These are phyloP conservation scores for Diadumene lineata DNA, from an alignment of 92 coral and sea anemone species.

Conservation along the genomic window DNA sequence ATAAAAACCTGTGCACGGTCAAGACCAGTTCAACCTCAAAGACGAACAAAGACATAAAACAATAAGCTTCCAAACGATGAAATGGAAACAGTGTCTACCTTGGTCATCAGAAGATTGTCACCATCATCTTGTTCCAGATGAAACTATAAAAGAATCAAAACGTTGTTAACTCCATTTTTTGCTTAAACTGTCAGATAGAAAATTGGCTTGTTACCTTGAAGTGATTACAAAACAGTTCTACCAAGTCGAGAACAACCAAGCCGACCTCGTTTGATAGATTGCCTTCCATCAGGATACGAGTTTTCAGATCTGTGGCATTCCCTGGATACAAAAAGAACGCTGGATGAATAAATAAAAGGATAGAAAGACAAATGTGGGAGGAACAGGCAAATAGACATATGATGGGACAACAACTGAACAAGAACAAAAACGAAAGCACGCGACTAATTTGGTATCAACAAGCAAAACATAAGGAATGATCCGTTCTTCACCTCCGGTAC, in stretches of 20 bases:
- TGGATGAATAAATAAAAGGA: background rate
- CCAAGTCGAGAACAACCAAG: conserved; percentile 78
- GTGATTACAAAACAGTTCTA: conserved; percentile 90
- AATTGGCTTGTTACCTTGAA: conserved; percentile 67
- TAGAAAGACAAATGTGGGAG: background rate
- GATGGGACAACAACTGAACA: background rate
- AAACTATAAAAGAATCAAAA: conserved; percentile 53
- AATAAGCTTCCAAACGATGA: too few species aligned
- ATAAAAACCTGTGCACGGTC: too few species aligned
- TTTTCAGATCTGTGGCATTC: conserved; percentile 55
- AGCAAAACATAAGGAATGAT: too few species aligned
- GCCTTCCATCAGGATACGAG: conserved; percentile 85
- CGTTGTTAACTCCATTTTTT: background rate
- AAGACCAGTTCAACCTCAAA: too few species aligned
- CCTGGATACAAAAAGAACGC: conserved; percentile 17
- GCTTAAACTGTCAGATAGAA: background rate
- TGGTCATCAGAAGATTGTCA: conserved; percentile 90
- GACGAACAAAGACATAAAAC: background rate
- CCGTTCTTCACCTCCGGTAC: conserved; percentile 69
- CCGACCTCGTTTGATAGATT: conserved; percentile 91
- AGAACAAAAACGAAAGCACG: background rate
- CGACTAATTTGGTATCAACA: background rate
- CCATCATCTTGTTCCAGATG: conserved; percentile 98
- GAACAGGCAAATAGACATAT: background rate
- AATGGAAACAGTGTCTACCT: too few species aligned